These are phyloP conservation scores for Apis cerana DNA, from an alignment of 1,140 invertebrate genomes.

Conservation along the genomic window DNA sequence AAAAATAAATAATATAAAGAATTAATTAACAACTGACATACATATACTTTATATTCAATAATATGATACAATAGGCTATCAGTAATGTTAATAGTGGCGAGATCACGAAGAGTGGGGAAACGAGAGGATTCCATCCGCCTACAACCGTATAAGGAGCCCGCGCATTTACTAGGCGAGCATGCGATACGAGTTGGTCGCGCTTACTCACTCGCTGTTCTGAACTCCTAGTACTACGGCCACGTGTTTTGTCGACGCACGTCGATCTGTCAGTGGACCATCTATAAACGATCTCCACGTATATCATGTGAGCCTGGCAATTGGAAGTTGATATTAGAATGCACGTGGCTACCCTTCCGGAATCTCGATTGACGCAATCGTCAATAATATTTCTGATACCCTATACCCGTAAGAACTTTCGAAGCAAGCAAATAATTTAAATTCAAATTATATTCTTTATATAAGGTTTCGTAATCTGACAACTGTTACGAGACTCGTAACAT, in stretches of 20 bases:
- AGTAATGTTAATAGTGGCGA: not conserved
- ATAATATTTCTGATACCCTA: slow-evolving; percentile 32
- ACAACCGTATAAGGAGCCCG: slow-evolving; percentile 81
- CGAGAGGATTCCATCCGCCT: slow-evolving; percentile 71
- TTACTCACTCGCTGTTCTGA: slow-evolving; percentile 33
- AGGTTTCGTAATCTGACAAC: no score
- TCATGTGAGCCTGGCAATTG: slow-evolving; percentile 66
- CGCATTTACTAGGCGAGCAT: slow-evolving; percentile 77
- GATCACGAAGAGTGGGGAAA: slow-evolving; percentile 41
- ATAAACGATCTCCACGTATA: slow-evolving; percentile 22
- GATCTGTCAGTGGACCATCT: slow-evolving; percentile 35
- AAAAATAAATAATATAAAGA: no score
- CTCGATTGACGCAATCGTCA: slow-evolving; percentile 17
- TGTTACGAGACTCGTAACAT: not conserved
- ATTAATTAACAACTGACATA: not conserved
- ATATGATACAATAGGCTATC: not conserved
- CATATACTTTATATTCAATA: not conserved
- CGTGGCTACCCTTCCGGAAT: slow-evolving; percentile 76
- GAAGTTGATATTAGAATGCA: slow-evolving; percentile 79
- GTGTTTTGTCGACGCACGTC: slow-evolving; percentile 75
- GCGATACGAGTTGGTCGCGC: not conserved
- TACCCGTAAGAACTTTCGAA: slow-evolving; percentile 27
- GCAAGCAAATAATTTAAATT: slow-evolving; percentile 28
- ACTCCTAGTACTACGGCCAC: slow-evolving; percentile 59
- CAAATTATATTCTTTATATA: slow-evolving; percentile 11